Evolutionary conservation across 2,888 invertebrate species (phyloP), one percentile per base, ranked within the genome.

Genomic region (Chrysina gloriosa): DNA sequence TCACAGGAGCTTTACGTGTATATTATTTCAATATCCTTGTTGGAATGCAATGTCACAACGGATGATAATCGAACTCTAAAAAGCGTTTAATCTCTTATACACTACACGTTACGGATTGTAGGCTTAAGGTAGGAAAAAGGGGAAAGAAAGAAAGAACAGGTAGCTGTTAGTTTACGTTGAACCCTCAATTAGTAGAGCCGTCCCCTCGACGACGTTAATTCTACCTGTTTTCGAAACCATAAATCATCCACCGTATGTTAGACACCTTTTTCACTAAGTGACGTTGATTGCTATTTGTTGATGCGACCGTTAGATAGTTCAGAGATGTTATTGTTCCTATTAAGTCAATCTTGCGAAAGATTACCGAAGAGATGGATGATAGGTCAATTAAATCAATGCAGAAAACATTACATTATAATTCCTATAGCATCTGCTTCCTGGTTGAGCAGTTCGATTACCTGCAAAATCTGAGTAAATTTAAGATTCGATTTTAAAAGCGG

Each of bases 21-120:
- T 50, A 52, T 48, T 65, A 65, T 65, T 65, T 65, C 64, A 39
- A 65, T 65, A 52, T 65, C 64, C 64, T 39, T 52, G 52, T 65
- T 27, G 64, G 64, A 65, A 65, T 65, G 39, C 52, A 23, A 52
- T 65, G 50, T 52, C 52, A 50, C 48, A n/a, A 7, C 11, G 64
- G 21, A 52, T 65, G 64, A 52, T 52, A 65, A 65, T 34, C 64
- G 34, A 48, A 21, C 14, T 65, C n/a, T 39, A 52, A 65, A 65
- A 29, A 52, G 16, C 31, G 39, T 47, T n/a, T n/a, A n/a, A 52
- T 65, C 64, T 65, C 50, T 65, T 65, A 65, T 48, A 34, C 31
- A 19, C 25, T 52, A 65, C 39, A 65, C 21, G 52, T 25, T 64
- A 50, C n/a, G 23, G 50, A 65, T 65, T 65, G 34, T 52, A 25